phyloP scores from a whole-genome alignment of 1,140 invertebrate species.

The Oryctes rhinoceros region DNA sequence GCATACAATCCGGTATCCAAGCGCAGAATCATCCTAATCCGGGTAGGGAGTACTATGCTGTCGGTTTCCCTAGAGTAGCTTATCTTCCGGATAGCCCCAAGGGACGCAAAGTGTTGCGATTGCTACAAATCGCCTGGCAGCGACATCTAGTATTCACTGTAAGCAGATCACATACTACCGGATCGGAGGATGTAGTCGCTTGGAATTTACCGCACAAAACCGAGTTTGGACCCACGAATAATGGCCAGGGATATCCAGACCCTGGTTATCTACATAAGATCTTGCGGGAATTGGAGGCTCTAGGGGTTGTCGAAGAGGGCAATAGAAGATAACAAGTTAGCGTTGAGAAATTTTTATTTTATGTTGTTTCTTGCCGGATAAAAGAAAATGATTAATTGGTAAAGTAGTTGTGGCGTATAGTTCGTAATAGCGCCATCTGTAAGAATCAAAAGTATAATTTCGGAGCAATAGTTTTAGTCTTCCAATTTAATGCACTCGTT shows the following conservation, averaged over 20 bases:
- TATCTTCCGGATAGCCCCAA: slow-evolving; percentile 82
- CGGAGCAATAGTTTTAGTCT: slow-evolving; percentile 6
- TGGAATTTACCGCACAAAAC: slow-evolving; percentile 96
- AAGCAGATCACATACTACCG: slow-evolving; percentile 86
- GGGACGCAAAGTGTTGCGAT: slow-evolving; percentile 72
- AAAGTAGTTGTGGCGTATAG: too few relatives aligned
- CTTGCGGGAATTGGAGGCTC: slow-evolving; percentile 74
- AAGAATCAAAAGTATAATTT: too few relatives aligned
- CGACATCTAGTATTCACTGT: slow-evolving; percentile 86
- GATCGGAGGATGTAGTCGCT: slow-evolving; percentile 86
- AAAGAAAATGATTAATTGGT: neutral
- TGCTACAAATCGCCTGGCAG: slow-evolving; percentile 84
- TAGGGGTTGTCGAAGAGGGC: slow-evolving; percentile 69
- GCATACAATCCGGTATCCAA: slow-evolving; percentile 86
- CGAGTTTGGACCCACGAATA: slow-evolving; percentile 70
- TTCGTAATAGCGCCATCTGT: too few relatives aligned
- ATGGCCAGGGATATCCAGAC: slow-evolving; percentile 79
- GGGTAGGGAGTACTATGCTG: slow-evolving; percentile 83
- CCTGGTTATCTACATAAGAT: slow-evolving; percentile 78
- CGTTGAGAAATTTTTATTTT: neutral
- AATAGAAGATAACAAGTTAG: neutral
- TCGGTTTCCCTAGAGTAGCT: slow-evolving; percentile 84
- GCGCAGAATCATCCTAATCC: slow-evolving; percentile 82
- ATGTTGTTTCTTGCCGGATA: neutral
- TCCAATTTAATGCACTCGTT: slow-evolving; percentile 16